Conservation (phyloP, 2,797 vertebrate species). For the Enoplosus armatus region DNA sequence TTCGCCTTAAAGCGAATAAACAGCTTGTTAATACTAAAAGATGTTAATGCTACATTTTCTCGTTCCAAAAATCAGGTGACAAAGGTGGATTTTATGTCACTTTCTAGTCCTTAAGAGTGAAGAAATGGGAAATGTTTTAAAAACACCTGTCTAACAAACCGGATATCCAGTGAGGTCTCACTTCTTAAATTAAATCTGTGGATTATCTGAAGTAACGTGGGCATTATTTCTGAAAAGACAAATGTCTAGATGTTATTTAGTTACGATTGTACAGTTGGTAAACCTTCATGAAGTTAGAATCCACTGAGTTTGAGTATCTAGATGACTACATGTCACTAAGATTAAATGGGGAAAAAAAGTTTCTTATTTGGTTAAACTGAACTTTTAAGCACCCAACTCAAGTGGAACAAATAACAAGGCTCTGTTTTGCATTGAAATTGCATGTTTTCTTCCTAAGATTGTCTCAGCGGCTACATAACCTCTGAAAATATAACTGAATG, state of each 20-base stretch:
- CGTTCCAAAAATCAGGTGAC: background rate
- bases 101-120: background rate
- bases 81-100: background rate
- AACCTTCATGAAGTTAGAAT: background rate
- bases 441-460: conserved; percentile 2
- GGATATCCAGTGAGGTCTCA: background rate
- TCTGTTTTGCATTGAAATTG: background rate
- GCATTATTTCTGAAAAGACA: background rate
- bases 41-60: background rate
- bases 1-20: too few relatives aligned
- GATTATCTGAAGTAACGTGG: too few relatives aligned
- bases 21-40: background rate
- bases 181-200: background rate
- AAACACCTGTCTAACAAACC: background rate
- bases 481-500: conserved; percentile 17
- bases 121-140: background rate
- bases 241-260: background rate
- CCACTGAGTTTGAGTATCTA: background rate
- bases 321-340: background rate
- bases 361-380: conserved; percentile 7
- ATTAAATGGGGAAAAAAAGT: conserved; percentile 12
- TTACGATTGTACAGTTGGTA: background rate
- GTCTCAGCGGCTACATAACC: conserved; percentile 31
- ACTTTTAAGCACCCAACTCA: conserved; percentile 20
- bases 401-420: conserved; percentile 15